These are phyloP conservation scores for Pterocles orientalis DNA, from an alignment of 2,113 vertebrate genomes.

Conservation along the genomic window DNA sequence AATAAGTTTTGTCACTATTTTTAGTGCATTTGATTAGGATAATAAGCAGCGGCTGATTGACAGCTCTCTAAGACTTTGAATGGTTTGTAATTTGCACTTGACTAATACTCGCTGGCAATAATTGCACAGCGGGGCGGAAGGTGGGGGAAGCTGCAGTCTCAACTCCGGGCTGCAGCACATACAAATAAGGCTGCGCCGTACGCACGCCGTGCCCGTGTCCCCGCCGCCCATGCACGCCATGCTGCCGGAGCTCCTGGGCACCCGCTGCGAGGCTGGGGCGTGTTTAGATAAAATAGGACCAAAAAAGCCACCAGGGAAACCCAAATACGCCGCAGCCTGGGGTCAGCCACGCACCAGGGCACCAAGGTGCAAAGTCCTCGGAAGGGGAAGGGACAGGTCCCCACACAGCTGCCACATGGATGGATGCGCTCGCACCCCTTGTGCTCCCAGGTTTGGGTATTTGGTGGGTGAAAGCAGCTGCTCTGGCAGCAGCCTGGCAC, in stretches of 20 bases:
- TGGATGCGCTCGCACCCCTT: neutral
- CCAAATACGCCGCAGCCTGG: neutral
- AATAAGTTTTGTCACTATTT: constrained; percentile 55
- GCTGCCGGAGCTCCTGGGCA: neutral
- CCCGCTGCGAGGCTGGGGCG: accelerated
- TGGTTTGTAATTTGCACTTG: constrained; percentile 61
- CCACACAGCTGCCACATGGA: accelerated
- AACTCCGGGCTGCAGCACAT: constrained; percentile 44
- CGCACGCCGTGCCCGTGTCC: neutral
- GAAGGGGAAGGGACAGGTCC: neutral
- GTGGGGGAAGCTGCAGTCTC: constrained; percentile 46
- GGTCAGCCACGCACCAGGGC: accelerated
- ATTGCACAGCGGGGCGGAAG: constrained; percentile 43
- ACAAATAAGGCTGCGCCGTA: constrained; percentile 28
- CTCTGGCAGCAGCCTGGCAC: neutral
- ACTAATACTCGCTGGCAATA: constrained; percentile 40
- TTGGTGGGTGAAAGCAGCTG: neutral
- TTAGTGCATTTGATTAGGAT: constrained; percentile 66
- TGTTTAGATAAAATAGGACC: neutral
- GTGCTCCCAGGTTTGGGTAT: accelerated
- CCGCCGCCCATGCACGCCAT: accelerated
- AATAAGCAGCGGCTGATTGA: constrained; percentile 59
- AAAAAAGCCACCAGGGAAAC: neutral
- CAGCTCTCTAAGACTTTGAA: constrained; percentile 45
- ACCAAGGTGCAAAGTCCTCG: accelerated